phyloP scores from a whole-genome alignment of 2,888 invertebrate genomes.

The Sphecodes monilicornis region DNA sequence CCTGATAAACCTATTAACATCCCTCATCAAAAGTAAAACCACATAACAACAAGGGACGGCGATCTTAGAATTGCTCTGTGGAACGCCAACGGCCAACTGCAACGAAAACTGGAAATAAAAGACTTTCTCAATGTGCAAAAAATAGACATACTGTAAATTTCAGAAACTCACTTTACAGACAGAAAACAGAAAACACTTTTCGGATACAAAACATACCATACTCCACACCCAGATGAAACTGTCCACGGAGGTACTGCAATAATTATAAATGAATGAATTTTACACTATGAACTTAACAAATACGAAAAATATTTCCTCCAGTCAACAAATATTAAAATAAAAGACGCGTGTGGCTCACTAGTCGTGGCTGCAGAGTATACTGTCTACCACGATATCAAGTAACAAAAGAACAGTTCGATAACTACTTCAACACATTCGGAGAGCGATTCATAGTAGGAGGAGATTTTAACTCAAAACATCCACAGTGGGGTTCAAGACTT shows the following conservation, averaged over 20 bases:
- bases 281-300: neutral
- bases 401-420: neutral
- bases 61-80: neutral
- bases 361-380: neutral
- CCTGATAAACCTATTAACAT: slow-evolving; percentile 14
- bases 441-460: neutral
- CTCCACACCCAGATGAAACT: neutral
- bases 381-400: neutral
- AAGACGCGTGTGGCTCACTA: neutral
- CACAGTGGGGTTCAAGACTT: neutral
- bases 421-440: neutral
- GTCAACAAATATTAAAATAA: neutral
- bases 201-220: slow-evolving; percentile 16
- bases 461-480: slow-evolving; percentile 10
- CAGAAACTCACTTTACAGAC: slow-evolving; percentile 3
- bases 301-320: neutral
- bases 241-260: slow-evolving; percentile 1
- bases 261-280: slow-evolving; percentile 1
- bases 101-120: slow-evolving; percentile 17
- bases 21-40: neutral
- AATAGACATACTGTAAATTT: slow-evolving; percentile 23
- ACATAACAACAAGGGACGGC: too few relatives aligned
- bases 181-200: slow-evolving; percentile 5
- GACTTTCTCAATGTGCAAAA: neutral
- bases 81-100: slow-evolving; percentile 10